Evolutionary conservation across 1,140 invertebrate genomes (phyloP).

Genomic region (Zelostemma sp.): DNA sequence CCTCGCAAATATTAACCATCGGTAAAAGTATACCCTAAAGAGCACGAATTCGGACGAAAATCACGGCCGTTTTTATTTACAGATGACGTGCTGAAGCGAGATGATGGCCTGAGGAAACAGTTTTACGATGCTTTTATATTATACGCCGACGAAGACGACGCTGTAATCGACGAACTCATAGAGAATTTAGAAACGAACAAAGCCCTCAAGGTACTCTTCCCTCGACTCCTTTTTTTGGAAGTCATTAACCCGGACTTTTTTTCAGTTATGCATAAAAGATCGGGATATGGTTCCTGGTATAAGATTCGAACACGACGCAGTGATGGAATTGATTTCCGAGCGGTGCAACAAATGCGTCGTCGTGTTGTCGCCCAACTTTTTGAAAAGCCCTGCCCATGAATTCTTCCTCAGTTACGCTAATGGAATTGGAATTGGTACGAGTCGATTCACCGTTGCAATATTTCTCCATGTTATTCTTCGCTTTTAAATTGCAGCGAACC

Average conservation of each 20-base stretch:
- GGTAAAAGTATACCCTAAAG: too few relatives aligned
- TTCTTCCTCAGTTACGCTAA: constrained; percentile 82
- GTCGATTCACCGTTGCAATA: neutral
- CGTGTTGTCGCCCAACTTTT: constrained; percentile 79
- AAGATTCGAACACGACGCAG: constrained; percentile 77
- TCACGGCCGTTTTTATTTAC: constrained; percentile 8
- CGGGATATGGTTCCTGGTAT: constrained; percentile 76
- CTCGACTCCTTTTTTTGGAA: constrained; percentile 17
- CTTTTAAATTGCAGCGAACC: neutral
- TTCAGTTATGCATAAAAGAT: constrained; percentile 77
- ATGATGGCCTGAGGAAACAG: constrained; percentile 70
- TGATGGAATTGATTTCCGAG: constrained; percentile 80
- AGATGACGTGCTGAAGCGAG: constrained; percentile 73
- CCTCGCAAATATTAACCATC: constrained; percentile 55
- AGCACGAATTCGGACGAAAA: too few relatives aligned
- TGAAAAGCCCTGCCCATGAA: constrained; percentile 77
- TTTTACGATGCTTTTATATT: constrained; percentile 80
- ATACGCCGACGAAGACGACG: constrained; percentile 77
- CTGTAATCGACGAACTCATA: constrained; percentile 75
- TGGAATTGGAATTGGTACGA: constrained; percentile 79
- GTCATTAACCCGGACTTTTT: constrained; percentile 29
- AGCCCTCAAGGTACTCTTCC: constrained; percentile 75
- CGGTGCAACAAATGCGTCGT: constrained; percentile 80
- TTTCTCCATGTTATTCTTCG: neutral
- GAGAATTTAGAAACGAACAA: constrained; percentile 74